Evolutionary conservation across 2,113 vertebrate genomes (phyloP), one percentile per base, ranked within the genome.

Genomic region (Gadus macrocephalus): DNA sequence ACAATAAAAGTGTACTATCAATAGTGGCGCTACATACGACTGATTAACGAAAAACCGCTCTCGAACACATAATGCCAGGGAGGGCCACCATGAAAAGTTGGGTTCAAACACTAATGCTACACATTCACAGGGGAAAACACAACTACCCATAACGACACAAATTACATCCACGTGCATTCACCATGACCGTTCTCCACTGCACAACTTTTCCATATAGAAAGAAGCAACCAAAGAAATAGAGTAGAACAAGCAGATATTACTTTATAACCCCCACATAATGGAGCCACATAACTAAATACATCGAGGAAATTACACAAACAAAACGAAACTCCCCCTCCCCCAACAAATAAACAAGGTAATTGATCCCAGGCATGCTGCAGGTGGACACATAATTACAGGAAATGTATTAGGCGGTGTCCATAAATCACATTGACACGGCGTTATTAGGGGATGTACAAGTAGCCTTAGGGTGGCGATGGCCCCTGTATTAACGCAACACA

Each of bases 281-380:
- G 84, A 78, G 31, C 81, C 81, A 77, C 85, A 83, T 74, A 81
- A 81, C 83, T 84, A 86, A 87, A 86, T 81, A 84, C 77, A 81
- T 84, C 55, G 31, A 86, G 86, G 81, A 90, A 90, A 89, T 86
- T 80, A 73, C 77, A 83, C 82, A 81, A 85, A 94, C 93, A 92
- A 90, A 16, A 58, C 55, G 2, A 58, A 17, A 58, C 8, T 1
- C 8, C 42, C 42, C 8, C 8, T 9, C 8, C 8, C 42, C 8
- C 8, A 49, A 49, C 42, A 49, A 49, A 9, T 9, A 49, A 49
- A 49, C 42, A 92, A 93, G 89, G 91, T 95, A 96, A 97, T 96
- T 95, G 94, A 96, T 95, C 96, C 94, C 95, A 96, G 93, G 92
- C 93, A 83, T 91, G 93, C 92, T 94, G 94, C 94, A 97, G 95